Evolutionary conservation across 2,113 vertebrate species (phyloP), one percentile per base, ranked within the genome.

Genomic region (Corythaeola cristata): DNA sequence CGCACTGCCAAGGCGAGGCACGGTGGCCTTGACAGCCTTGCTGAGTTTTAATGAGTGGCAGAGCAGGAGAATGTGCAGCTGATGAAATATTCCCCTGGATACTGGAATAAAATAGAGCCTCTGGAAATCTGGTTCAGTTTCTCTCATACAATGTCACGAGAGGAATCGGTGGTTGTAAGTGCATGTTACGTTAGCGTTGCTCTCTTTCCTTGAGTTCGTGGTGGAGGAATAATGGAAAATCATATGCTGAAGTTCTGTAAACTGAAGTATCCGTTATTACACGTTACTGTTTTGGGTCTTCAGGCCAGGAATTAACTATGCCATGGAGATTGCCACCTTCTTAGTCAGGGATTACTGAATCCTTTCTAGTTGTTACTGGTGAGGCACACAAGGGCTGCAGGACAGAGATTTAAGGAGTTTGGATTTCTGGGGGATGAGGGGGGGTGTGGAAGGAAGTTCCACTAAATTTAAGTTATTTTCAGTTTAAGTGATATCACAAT

Each of bases 171-270:
- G 55, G 71, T 26, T 30, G 1, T 30, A 26, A 16, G 26, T 15
- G 5, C 5, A 0, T 4, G 26, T 32, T 9, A 1, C 11, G 26
- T 41, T 19, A 27, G 21, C 11, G 12, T 22, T 9, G 3, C 10
- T n/a, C 68, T 49, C 30, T 33, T 39, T 44, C 58, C 39, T 32
- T 47, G 59, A 58, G 39, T 49, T 59, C 30, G 12, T 1, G 1
- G 16, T 35, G 44, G 12, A 44, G 56, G 28, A 33, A 58, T 18
- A 37, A 26, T 8, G 28, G 64, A 14, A n/a, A 49, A 55, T 9
- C 5, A 8, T 6, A 3, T 13, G 37, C 37, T 53, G 39, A 13
- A 32, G 16, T n/a, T 45, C 11, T 32, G 16, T 45, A 21, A 45
- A 16, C 6, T 44, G 32, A 56, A 50, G 73, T 16, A 50, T 44